Base-by-base conservation (phyloP, 1,140 invertebrate species). In the Hypsibius dujardini region DNA sequence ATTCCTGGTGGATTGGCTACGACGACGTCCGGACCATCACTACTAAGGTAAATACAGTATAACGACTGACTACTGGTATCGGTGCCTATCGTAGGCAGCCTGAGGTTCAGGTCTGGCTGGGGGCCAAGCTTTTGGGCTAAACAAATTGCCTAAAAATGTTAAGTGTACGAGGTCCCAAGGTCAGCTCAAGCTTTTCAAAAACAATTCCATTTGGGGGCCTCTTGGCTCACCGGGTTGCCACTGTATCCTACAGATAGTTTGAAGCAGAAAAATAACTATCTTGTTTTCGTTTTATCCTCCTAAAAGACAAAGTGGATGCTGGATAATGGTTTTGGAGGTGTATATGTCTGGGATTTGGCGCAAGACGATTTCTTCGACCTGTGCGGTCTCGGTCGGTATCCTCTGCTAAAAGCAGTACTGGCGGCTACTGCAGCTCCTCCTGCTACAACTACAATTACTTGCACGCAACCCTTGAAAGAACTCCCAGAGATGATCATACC, bases 1-100 rank as follows among this genome's bases (percentile, higher is more conserved):
- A 56, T n/a, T 12, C 50, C 50, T 56, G 50, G 50, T 56, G 50
- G 50, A 56, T 56, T 7, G 50, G 50, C 50, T 56, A 56, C 50
- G 50, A 56, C 50, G 50, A 56, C n/a, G 7, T 12, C 7, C 50
- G n/a, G n/a, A 56, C 50, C 7, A 56, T 56, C n/a, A 56, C n/a
- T 12, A n/a, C 50, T n/a, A 56, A 56, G 50, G 50, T 56, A 56
- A 12, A 7, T 56, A 7, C 50, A 56, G 7, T 56, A n/a, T 56
- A n/a, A 7, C n/a, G n/a, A 56, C 7, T 56, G 7, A 56, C 50
- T 56, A 56, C 7, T 56, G 7, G 7, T 7, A 12, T 56, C 50
- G n/a, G 7, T n/a, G 50, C 7, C 50, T 7, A 56, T 7, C 7
- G 50, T 56, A 12, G 50, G 50, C 7, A 12, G n/a, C 7, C 50